Evolutionary conservation across 35 echinoderm and acorn worm genomes (phyloP), one percentile per base, ranked within the genome.

Genomic region (Holothuria glaberrima): DNA sequence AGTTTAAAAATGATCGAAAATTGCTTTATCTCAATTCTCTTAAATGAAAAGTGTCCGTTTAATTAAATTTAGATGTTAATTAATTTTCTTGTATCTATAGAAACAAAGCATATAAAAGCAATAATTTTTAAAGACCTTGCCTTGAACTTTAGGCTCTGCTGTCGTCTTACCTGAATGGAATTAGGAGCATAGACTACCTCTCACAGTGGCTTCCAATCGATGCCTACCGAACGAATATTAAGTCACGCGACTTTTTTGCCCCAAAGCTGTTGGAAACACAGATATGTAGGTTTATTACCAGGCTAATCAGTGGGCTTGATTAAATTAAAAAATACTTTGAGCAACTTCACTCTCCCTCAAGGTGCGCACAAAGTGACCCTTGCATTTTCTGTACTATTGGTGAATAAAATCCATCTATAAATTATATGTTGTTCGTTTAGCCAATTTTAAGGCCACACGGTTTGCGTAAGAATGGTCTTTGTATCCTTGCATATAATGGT

Each of bases 271-370:
- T 78, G 26, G 38, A 48, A 78, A 78, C 38, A 78, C 74, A 78
- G 38, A 41, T 78, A 56, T 78, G 22, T 78, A 78, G 74, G 74
- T 78, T 78, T 78, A 78, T 78, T 56, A 78, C 5, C 74, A 24
- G 35, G 14, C 27, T 78, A 78, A 78, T 48, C 44, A 78, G 36
- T 25, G 20, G 36, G 18, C 27, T 52, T 22, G 38, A 78, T 78
- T 78, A 22, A 48, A 78, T 78, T 78, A 27, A 22, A 27, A 48
- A 48, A 41, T 78, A 78, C 74, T 78, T 78, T 78, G 26, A 48
- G 41, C 74, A 50, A 25, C 74, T 78, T 50, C 22, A 48, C 44
- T 78, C 16, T 78, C 74, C 41, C n/a, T 13, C 74, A 78, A 78
- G 74, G 74, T 78, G 74, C 50, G 20, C 44, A 50, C n/a, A 19